phyloP scores from a whole-genome alignment of 2,888 invertebrate species.

The Pyralis farinalis region DNA sequence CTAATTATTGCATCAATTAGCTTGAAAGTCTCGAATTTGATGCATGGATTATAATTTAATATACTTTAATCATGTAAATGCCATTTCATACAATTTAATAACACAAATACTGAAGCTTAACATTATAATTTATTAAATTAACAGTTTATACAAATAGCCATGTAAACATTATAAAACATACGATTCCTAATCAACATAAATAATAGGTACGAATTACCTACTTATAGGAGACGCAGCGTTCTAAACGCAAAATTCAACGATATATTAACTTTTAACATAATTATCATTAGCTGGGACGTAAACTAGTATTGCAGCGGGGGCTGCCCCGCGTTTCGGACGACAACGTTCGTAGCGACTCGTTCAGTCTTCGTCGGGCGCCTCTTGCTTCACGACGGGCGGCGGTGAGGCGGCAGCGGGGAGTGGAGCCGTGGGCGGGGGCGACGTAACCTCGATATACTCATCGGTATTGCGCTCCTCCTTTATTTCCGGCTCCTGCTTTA shows the following conservation, averaged over 20 bases:
- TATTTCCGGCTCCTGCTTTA: slow-evolving; percentile 65
- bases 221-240: slow-evolving; percentile 61
- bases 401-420: slow-evolving; percentile 31
- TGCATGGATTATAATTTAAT: not conserved
- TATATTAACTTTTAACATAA: slow-evolving; percentile 50
- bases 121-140: slow-evolving; percentile 73
- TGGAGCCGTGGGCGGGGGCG: slow-evolving; percentile 51
- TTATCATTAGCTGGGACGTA: slow-evolving; percentile 66
- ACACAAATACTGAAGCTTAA: slow-evolving; percentile 55
- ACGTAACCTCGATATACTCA: slow-evolving; percentile 74
- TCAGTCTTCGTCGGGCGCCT: slow-evolving; percentile 65
- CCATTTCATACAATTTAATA: slow-evolving; percentile 3
- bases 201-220: slow-evolving; percentile 40
- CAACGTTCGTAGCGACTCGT: slow-evolving; percentile 34
- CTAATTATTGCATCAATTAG: not conserved
- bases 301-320: slow-evolving; percentile 76
- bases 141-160: slow-evolving; percentile 74
- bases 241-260: slow-evolving; percentile 72
- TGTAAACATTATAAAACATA: slow-evolving; percentile 77
- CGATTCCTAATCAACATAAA: slow-evolving; percentile 62
- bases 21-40: not conserved
- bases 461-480: slow-evolving; percentile 69
- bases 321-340: slow-evolving; percentile 66
- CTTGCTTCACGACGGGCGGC: slow-evolving; percentile 57
- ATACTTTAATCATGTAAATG: not conserved